Evolutionary conservation across 2,888 invertebrate genomes (phyloP), one percentile per base, ranked within the genome.

Genomic region (Alsophila aescularia): DNA sequence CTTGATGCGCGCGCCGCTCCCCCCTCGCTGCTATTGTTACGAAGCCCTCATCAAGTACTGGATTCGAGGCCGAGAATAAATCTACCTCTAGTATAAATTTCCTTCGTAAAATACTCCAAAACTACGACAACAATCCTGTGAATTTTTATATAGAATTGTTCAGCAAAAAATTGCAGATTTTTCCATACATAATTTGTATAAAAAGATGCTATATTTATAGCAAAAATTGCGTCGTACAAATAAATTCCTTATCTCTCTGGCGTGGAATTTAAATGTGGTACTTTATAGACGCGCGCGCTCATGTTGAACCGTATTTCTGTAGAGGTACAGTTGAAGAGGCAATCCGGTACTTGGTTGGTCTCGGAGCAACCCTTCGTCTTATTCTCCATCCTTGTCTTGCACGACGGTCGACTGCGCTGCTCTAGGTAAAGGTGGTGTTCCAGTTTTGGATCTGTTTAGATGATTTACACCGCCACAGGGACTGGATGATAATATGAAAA

Each of bases 301-400:
- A 92, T 87, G 79, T 83, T 79, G 85, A 66, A 86, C 70, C 60
- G 81, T 73, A 79, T 88, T 87, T 80, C 72, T 71, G 62, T 54
- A 36, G 65, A 66, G 68, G 67, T 68, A 64, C 67, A 61, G 65
- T 57, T 50, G 73, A 50, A 64, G 60, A 62, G 65, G 70, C 81
- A 90, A 88, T 79, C 74, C 79, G 67, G 67, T 88, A 80, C 91
- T 89, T 88, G 79, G 60, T 75, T 72, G 79, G 91, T 91, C 92
- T 91, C 91, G 69, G 83, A 90, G 90, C 92, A 92, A 92, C 92
- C 92, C 92, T 92, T 92, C 92, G 92, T 92, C 92, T 92, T 92
- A 89, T 91, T 90, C 89, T 85, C 90, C 80, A 77, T 92, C 92
- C 90, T 85, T 89, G 89, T 92, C 92, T 91, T 91, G 77, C 90